Percentiles rank a stretch among this genome's conserved stretches.
Conservation (phyloP, 2,113 vertebrate genomes). For the Dryoscopus gambensis region DNA sequence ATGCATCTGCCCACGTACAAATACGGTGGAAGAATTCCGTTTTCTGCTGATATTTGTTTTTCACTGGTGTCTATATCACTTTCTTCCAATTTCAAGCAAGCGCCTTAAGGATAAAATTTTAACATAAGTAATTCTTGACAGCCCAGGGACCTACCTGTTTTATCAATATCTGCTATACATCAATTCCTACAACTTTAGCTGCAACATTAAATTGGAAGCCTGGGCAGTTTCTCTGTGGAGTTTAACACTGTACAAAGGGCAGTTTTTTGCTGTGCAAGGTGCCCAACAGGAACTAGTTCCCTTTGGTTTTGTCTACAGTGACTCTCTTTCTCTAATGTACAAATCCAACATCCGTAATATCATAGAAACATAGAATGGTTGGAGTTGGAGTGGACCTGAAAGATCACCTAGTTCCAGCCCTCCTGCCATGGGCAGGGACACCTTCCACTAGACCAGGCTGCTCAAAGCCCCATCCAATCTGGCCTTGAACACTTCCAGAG, state of each 20-base stretch:
- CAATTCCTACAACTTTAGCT: neutral
- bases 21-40: neutral
- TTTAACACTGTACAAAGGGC: neutral
- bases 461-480: neutral
- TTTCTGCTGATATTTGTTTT: neutral
- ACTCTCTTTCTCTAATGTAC: neutral
- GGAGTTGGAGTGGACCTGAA: neutral
- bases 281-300: neutral
- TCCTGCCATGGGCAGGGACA: neutral
- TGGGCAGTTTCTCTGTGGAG: neutral
- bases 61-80: neutral
- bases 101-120: neutral
- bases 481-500: neutral
- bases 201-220: neutral
- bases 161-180: neutral
- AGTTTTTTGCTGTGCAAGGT: too few species aligned
- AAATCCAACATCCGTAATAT: neutral
- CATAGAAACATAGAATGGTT: neutral
- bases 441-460: neutral
- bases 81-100: neutral
- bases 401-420: neutral
- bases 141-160: neutral
- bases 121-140: neutral
- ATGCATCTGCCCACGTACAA: accelerated
- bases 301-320: neutral